Conservation (phyloP, 1,140 invertebrate genomes). For the Megalopta genalis region DNA sequence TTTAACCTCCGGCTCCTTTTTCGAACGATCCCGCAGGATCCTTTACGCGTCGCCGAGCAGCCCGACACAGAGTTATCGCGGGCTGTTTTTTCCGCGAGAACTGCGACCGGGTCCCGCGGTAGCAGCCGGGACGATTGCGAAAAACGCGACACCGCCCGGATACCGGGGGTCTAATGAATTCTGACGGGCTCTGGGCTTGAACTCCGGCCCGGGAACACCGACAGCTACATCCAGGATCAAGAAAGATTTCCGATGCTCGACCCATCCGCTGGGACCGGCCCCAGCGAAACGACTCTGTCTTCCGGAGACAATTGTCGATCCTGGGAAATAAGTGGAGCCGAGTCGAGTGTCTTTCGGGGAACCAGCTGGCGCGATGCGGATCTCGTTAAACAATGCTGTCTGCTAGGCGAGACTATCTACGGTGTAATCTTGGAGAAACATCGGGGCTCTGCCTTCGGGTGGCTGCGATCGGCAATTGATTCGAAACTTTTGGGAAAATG, state of each 20-base stretch:
- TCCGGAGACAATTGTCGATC: background rate
- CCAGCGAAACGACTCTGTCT: background rate
- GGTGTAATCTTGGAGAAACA: too few species aligned
- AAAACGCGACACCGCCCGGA: background rate
- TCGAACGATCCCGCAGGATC: conserved; percentile 40
- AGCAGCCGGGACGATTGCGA: background rate
- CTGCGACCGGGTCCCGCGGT: background rate
- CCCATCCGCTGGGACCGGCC: background rate
- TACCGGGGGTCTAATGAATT: conserved; percentile 55
- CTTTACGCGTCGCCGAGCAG: conserved; percentile 37
- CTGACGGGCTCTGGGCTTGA: conserved; percentile 25
- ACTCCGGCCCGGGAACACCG: background rate
- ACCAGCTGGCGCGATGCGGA: background rate
- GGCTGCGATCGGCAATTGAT: too few species aligned
- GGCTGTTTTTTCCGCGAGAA: conserved; percentile 18
- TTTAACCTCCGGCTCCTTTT: conserved; percentile 30
- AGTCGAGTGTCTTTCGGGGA: background rate
- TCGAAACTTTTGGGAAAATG: too few species aligned
- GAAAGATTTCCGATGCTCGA: conserved; percentile 12
- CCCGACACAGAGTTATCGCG: conserved; percentile 49
- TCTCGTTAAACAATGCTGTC: background rate
- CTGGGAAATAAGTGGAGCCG: background rate
- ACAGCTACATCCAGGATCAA: conserved; percentile 11
- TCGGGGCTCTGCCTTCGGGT: too few species aligned
- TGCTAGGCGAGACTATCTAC: background rate